phyloP scores from a whole-genome alignment of 2,113 vertebrate genomes.

The Nothocercus nigrocapillus region DNA sequence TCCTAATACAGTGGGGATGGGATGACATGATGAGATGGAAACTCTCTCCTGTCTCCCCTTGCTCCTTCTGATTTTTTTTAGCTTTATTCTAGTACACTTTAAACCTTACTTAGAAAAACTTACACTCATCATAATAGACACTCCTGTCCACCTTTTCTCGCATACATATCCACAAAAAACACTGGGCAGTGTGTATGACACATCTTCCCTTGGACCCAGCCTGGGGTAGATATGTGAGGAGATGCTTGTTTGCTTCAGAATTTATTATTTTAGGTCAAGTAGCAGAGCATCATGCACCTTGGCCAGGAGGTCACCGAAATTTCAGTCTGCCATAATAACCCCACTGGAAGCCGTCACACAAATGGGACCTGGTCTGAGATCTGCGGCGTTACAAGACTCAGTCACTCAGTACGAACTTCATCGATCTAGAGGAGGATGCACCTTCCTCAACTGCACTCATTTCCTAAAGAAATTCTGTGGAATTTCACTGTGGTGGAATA shows the following conservation, averaged over 20 bases:
- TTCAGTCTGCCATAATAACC: neutral
- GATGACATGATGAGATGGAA: neutral
- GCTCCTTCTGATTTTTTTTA: neutral
- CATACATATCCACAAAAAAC: neutral
- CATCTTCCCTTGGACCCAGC: neutral
- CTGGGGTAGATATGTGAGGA: fast-evolving
- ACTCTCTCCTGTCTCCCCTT: neutral
- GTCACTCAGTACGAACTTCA: neutral
- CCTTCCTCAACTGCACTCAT: neutral
- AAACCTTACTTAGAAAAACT: neutral
- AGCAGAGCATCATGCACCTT: neutral
- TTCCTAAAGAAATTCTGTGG: neutral
- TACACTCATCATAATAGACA: neutral
- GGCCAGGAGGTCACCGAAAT: neutral
- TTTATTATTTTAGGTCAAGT: neutral
- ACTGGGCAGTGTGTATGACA: neutral
- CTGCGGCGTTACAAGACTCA: neutral
- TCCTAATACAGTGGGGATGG: neutral
- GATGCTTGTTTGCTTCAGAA: neutral
- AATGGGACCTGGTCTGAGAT: neutral
- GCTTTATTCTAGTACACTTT: neutral
- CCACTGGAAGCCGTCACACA: neutral
- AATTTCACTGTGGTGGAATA: no score
- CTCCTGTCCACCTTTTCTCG: neutral
- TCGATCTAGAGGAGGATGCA: neutral